Conservation (phyloP, 2,113 vertebrate genomes). For the Alaudala cheleensis region DNA sequence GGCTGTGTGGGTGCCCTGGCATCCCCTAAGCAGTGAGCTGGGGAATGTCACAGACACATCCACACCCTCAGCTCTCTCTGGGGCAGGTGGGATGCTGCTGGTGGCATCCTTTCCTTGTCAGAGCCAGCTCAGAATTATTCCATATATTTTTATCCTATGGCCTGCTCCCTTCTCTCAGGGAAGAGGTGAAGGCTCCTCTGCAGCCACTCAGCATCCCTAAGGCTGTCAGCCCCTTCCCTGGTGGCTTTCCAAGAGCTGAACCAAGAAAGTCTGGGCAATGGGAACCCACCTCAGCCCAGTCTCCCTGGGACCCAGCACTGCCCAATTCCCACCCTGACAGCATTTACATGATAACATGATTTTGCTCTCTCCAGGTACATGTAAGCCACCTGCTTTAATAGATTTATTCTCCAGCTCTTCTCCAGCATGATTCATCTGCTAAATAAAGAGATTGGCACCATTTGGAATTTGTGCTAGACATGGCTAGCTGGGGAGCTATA, state of each 20-base stretch:
- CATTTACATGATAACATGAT: not conserved
- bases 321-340: accelerated
- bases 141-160: not conserved
- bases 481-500: not conserved
- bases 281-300: not conserved
- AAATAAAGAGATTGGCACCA: not conserved
- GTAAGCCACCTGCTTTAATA: not conserved
- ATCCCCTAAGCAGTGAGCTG: not conserved
- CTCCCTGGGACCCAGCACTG: accelerated
- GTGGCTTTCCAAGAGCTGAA: not conserved
- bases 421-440: not conserved
- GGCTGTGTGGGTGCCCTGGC: accelerated
- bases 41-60: not conserved
- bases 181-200: not conserved
- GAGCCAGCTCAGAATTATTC: not conserved
- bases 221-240: not conserved
- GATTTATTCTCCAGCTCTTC: not conserved
- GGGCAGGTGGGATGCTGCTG: not conserved
- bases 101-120: not conserved
- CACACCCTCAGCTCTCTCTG: accelerated
- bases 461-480: not conserved
- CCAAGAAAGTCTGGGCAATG: not conserved
- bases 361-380: not conserved
- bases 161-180: not conserved
- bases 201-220: accelerated